phyloP scores from a whole-genome alignment of 2,797 vertebrate genomes.

The Valencia hispanica region DNA sequence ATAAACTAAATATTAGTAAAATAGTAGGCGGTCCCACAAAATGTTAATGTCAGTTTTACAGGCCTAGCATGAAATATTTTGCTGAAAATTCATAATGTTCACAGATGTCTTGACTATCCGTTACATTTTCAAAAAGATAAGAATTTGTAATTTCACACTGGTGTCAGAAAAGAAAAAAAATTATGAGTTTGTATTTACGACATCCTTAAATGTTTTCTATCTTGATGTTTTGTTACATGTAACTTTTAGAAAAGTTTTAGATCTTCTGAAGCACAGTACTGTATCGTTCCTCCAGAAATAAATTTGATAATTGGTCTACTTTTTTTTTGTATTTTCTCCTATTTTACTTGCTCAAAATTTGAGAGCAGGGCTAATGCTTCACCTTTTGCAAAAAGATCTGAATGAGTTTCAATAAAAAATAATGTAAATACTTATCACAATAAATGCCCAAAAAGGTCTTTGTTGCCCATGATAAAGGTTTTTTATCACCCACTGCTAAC shows the following conservation, averaged over 20 bases:
- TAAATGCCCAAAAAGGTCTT: background rate
- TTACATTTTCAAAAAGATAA: background rate
- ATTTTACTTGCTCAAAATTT: conserved; percentile 23
- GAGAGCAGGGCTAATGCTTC: background rate
- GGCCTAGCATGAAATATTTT: background rate
- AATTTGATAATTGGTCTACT: conserved; percentile 36
- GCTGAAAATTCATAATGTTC: background rate
- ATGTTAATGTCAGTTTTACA: no score
- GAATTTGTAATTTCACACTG: background rate
- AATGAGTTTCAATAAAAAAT: background rate
- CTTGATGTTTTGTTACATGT: conserved; percentile 39
- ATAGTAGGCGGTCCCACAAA: no score
- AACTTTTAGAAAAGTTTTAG: conserved; percentile 55
- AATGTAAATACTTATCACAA: no score
- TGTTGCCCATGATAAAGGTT: no score
- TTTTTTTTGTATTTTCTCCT: conserved; percentile 1
- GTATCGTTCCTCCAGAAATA: conserved; percentile 44
- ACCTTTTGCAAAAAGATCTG: background rate
- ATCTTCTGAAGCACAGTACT: conserved; percentile 45
- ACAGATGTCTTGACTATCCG: background rate
- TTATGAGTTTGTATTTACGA: conserved; percentile 5
- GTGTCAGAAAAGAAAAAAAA: conserved; percentile 5
- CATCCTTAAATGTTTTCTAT: conserved; percentile 29
- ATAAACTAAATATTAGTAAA: background rate
- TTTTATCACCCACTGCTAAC: background rate